These are phyloP conservation scores for Merluccius polli DNA, from an alignment of 2,797 vertebrate genomes.

Conservation along the genomic window DNA sequence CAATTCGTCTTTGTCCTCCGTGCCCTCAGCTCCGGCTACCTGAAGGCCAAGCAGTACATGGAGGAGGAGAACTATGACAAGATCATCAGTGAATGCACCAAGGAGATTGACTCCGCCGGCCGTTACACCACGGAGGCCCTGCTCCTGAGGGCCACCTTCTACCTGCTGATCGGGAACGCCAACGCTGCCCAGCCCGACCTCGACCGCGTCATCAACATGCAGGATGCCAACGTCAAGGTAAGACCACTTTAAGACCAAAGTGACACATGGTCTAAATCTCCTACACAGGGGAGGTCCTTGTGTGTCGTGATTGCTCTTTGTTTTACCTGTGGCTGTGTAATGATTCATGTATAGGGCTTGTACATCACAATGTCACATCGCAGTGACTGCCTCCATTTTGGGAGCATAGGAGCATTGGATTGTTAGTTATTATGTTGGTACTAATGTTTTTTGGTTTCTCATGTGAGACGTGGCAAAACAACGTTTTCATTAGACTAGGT, in stretches of 20 bases:
- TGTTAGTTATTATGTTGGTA: too few relatives aligned
- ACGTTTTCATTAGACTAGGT: too few relatives aligned
- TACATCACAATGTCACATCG: too few relatives aligned
- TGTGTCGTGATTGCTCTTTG: not conserved
- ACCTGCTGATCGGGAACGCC: slow-evolving; percentile 94
- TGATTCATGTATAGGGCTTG: not conserved
- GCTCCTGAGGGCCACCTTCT: slow-evolving; percentile 94
- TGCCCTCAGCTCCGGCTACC: slow-evolving; percentile 85
- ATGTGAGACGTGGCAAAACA: too few relatives aligned
- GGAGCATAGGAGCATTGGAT: too few relatives aligned
- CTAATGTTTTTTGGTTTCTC: too few relatives aligned
- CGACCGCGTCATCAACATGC: slow-evolving; percentile 92
- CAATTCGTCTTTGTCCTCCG: not conserved
- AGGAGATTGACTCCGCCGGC: slow-evolving; percentile 91
- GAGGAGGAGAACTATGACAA: slow-evolving; percentile 99
- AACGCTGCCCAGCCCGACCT: slow-evolving; percentile 91
- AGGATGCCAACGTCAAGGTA: slow-evolving; percentile 94
- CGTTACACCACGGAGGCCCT: slow-evolving; percentile 91
- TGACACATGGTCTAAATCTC: not conserved
- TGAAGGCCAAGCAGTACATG: slow-evolving; percentile 99
- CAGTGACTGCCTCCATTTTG: too few relatives aligned
- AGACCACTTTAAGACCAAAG: not conserved
- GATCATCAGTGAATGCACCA: slow-evolving; percentile 98
- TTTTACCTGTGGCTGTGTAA: not conserved
- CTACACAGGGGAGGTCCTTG: too few relatives aligned